A percentile compares a stretch with the other conserved stretches of the same genome.
Evolutionary conservation across 2,888 invertebrate species (phyloP).

Genomic region (Danaus chrysippus): DNA sequence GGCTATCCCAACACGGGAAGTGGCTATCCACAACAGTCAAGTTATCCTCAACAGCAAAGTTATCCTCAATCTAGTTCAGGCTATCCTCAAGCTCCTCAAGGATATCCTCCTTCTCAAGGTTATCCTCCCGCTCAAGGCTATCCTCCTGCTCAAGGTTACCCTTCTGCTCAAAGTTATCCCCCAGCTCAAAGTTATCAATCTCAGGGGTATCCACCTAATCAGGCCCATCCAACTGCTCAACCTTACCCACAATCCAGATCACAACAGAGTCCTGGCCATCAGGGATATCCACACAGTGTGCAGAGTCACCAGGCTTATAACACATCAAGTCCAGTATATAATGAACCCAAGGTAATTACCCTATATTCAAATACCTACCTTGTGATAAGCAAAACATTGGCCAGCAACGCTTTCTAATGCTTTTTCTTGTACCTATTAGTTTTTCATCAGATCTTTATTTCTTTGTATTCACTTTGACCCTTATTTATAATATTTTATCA

Average conservation of each 20-base stretch:
- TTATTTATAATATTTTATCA: neutral
- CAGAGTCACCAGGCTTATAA: conserved; percentile 51
- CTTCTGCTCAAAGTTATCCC: conserved; percentile 45
- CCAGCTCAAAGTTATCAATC: conserved; percentile 40
- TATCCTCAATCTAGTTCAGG: conserved; percentile 39
- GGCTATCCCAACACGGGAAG: conserved; percentile 50
- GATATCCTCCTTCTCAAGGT: conserved; percentile 35
- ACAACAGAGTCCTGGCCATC: conserved; percentile 36
- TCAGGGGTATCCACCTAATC: conserved; percentile 38
- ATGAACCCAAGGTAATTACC: conserved; percentile 56
- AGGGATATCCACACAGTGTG: conserved; percentile 48
- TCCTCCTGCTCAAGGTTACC: conserved; percentile 42
- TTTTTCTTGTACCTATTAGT: neutral
- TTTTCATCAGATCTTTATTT: conserved; percentile 9
- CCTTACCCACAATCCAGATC: conserved; percentile 38
- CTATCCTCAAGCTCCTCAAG: conserved; percentile 37
- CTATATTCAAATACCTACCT: conserved; percentile 35
- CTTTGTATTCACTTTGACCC: neutral
- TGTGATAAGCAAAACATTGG: conserved; percentile 63
- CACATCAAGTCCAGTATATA: conserved; percentile 46
- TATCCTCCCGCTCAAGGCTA: conserved; percentile 41
- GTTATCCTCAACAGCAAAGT: conserved; percentile 36
- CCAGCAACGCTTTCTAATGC: conserved; percentile 11
- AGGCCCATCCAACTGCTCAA: conserved; percentile 40
- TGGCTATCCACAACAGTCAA: conserved; percentile 58